Percentiles rank a stretch among this genome's conserved stretches.
phyloP scores from a whole-genome alignment of 2,113 vertebrate genomes.

The Gallinago undulata region DNA sequence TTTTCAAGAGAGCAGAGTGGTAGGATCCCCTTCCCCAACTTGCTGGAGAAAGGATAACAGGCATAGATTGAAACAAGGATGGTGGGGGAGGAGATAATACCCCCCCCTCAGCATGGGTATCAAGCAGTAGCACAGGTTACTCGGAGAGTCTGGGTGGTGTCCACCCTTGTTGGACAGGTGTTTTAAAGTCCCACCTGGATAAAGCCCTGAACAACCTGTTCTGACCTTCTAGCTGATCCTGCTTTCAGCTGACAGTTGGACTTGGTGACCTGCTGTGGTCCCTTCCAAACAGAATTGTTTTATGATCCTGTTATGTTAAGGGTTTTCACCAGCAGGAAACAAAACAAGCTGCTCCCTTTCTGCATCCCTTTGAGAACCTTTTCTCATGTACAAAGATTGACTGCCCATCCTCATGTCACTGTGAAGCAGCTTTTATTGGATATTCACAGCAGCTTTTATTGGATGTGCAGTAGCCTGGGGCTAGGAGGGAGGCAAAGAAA shows the following conservation, averaged over 20 bases:
- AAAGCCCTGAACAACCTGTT: not conserved
- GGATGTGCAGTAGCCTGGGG: not conserved
- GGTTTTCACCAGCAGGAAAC: not conserved
- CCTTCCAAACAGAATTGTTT: not conserved
- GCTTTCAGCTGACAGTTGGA: not conserved
- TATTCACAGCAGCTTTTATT: not conserved
- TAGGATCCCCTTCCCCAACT: not conserved
- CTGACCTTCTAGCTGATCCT: not conserved
- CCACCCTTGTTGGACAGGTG: fast-evolving
- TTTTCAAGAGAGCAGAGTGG: not conserved
- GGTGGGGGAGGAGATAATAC: too few relatives aligned
- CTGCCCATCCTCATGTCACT: not conserved
- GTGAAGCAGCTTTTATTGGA: not conserved
- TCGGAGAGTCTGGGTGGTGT: not conserved
- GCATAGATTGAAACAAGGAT: fast-evolving
- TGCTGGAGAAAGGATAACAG: not conserved
- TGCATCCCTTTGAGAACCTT: fast-evolving
- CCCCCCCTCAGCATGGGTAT: fast-evolving
- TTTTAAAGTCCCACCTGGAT: not conserved
- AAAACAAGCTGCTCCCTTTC: not conserved
- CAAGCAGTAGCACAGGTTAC: not conserved
- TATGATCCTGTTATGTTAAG: not conserved
- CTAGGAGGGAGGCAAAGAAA: not conserved
- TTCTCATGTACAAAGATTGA: not conserved
- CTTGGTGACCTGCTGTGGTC: too few relatives aligned